phyloP scores from a whole-genome alignment of 2,113 vertebrate species.

The Sula dactylatra region DNA sequence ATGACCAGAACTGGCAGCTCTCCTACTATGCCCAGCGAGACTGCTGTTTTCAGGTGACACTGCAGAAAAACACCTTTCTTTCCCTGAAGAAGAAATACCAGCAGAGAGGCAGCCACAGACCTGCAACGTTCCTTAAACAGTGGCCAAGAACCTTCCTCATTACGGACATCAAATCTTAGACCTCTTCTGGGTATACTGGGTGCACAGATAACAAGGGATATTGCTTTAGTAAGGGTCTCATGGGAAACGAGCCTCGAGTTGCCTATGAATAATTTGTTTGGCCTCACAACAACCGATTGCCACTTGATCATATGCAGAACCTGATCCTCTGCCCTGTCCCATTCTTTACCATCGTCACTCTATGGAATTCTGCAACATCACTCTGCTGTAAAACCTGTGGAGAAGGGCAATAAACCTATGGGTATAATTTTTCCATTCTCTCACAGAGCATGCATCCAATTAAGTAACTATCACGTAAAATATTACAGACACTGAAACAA shows the following conservation, averaged over 20 bases:
- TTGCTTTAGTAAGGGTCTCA: background rate
- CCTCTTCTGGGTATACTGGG: background rate
- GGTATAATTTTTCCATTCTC: background rate
- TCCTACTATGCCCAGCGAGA: background rate
- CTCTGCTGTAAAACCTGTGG: background rate
- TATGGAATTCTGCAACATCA: background rate
- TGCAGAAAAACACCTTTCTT: background rate
- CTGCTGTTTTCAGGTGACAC: background rate
- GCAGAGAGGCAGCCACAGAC: background rate
- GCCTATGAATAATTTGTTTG: slow-evolving; percentile 24
- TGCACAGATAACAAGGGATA: background rate
- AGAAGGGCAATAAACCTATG: background rate
- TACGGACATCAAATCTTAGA: background rate
- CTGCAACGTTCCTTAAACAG: background rate
- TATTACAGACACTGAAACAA: background rate
- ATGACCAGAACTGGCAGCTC: background rate
- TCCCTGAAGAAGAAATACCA: background rate
- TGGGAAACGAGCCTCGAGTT: background rate
- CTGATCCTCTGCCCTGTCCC: background rate
- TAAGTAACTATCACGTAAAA: background rate
- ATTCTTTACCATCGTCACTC: background rate
- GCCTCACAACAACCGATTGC: background rate
- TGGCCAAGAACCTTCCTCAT: background rate
- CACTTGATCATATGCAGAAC: background rate
- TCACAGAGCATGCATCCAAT: background rate